phyloP scores from a whole-genome alignment of 2,888 invertebrate genomes.

The Panzeria rudis region DNA sequence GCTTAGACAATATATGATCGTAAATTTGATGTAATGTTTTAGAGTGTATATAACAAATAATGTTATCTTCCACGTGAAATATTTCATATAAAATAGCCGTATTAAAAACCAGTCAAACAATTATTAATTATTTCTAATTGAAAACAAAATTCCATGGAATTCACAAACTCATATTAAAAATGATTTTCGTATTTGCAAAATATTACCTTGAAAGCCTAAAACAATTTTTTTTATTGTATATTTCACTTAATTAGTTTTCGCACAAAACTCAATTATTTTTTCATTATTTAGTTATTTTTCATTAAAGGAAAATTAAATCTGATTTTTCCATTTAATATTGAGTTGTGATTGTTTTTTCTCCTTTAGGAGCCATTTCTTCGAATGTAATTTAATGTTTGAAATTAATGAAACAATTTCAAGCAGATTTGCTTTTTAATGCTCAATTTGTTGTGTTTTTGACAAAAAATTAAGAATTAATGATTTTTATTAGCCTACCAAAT shows the following conservation, averaged over 20 bases:
- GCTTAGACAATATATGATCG: no score
- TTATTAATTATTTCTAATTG: background rate
- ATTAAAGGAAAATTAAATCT: background rate
- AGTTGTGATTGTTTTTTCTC: background rate
- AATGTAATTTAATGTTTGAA: constrained; percentile 1
- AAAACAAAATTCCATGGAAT: background rate
- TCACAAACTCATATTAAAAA: background rate
- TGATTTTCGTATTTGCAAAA: background rate
- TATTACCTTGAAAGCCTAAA: background rate
- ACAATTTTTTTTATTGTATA: background rate
- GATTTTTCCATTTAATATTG: background rate
- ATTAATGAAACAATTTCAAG: constrained; percentile 43
- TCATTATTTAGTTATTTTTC: background rate
- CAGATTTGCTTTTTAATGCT: constrained; percentile 20
- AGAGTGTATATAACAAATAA: no score
- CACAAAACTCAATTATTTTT: background rate
- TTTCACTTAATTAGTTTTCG: background rate
- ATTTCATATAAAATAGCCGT: no score
- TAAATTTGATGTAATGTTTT: no score
- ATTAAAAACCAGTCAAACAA: no score
- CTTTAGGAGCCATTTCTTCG: background rate
- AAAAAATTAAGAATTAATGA: constrained; percentile 24
- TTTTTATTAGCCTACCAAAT: background rate
- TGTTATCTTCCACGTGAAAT: no score
- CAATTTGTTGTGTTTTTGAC: constrained; percentile 12